Conservation (phyloP, 2,113 vertebrate species). For the Mormyrus iriodes region DNA sequence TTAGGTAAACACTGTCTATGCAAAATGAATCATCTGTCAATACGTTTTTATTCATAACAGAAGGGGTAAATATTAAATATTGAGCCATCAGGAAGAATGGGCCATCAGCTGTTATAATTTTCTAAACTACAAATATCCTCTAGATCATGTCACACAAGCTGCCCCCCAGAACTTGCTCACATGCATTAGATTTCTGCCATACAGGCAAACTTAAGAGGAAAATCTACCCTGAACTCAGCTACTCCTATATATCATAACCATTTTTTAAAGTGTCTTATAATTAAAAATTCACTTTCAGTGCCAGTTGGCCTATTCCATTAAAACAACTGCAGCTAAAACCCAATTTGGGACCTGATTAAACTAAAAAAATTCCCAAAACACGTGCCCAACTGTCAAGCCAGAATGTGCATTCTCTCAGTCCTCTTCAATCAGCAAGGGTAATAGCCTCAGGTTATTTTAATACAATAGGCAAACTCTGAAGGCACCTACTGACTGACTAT, state of each 20-base stretch:
- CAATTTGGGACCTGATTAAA: not conserved
- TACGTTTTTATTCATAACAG: not conserved
- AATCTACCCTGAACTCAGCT: slow-evolving; percentile 4
- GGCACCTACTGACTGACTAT: slow-evolving; percentile 14
- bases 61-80: not conserved
- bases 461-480: slow-evolving; percentile 26
- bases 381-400: not conserved
- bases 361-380: not conserved
- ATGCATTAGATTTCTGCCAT: slow-evolving; percentile 7
- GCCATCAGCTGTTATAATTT: not conserved
- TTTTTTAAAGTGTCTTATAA: not conserved
- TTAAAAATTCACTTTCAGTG: slow-evolving; percentile 5
- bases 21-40: not conserved
- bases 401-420: not conserved
- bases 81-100: not conserved
- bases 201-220: not conserved
- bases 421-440: slow-evolving; percentile 3
- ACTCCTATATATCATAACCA: not conserved
- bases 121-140: not conserved
- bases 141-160: not conserved
- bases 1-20: not conserved
- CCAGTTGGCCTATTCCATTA: slow-evolving; percentile 29
- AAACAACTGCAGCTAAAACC: slow-evolving; percentile 19
- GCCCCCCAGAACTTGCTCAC: not conserved
- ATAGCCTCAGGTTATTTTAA: slow-evolving; percentile 23